Base-by-base conservation (phyloP, 2,888 invertebrate genomes). In the Drosophila robusta region DNA sequence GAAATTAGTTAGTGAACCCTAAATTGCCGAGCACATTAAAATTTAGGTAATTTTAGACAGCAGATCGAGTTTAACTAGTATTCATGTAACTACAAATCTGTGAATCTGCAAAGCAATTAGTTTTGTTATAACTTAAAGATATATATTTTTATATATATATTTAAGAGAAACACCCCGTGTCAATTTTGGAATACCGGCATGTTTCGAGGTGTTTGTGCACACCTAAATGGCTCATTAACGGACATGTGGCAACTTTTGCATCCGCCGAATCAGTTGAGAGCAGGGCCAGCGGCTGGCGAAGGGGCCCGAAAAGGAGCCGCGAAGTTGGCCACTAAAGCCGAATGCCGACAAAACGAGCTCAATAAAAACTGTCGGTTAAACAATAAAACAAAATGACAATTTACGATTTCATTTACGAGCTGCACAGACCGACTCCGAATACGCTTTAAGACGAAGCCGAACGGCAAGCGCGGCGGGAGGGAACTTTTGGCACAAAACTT, bases 371-470 rank as follows among this genome's bases (percentile, higher is more conserved):
- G 86, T 82, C 87, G 72, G 70, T 64, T 66, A 26, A 68, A 82
- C 83, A 85, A 87, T 85, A 85, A 85, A 85, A 85, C 85, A 85
- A 85, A 85, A 79, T 85, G 83, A 77, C 89, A 85, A 85, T 85
- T 85, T 87, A 87, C 88, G 80, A 81, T 74, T 82, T 89, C 89
- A 87, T 85, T 85, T 89, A 89, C 89, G 89, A 85, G 70, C 78
- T 61, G 65, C 71, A 61, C 51, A 52, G 29, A 34, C 46, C 38
- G 26, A 22, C 58, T 52, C 45, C 11, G 5, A 12, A 16, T 29
- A 32, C 50, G 9, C 29, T 9, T 29, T 9, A 36, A 49, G 65
- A 44, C 49, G 52, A 54, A 14, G 46, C 29, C 8, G 29, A 26
- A 26, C 29, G 14, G 36, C 11, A 44, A 50, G 26, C 52, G 24